These are phyloP conservation scores for Idris sp. DNA, from an alignment of 1,140 invertebrate species.

Conservation along the genomic window DNA sequence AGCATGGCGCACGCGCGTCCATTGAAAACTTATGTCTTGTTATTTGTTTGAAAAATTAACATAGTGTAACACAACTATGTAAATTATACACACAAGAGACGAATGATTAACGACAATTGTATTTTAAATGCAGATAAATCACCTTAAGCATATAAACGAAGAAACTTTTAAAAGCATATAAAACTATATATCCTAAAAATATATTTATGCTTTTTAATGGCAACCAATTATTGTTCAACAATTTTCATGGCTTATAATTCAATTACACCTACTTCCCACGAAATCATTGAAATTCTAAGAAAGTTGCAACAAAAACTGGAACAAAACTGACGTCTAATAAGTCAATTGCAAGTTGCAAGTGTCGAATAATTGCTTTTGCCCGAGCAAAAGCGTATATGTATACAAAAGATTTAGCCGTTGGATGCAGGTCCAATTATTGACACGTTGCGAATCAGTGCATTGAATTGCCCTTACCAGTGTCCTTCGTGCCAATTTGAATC, in stretches of 20 bases:
- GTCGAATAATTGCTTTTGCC: constrained; percentile 36
- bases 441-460: constrained; percentile 34
- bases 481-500: constrained; percentile 45
- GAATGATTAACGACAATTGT: not conserved
- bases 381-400: no score
- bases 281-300: not conserved
- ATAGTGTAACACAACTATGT: not conserved
- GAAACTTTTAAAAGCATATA: no score
- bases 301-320: constrained; percentile 1
- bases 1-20: constrained; percentile 17
- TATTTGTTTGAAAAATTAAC: constrained; percentile 4
- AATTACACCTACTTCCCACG: not conserved
- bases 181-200: no score
- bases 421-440: constrained; percentile 34
- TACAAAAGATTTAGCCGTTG: constrained; percentile 29
- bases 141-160: no score
- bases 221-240: no score
- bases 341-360: constrained; percentile 7
- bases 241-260: no score
- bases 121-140: no score
- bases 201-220: no score
- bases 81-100: no score
- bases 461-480: constrained; percentile 27
- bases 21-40: constrained; percentile 3
- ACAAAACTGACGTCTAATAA: constrained; percentile 27